These are phyloP conservation scores for Adoxophyes honmai DNA, from an alignment of 1,140 invertebrate genomes.

Conservation along the genomic window DNA sequence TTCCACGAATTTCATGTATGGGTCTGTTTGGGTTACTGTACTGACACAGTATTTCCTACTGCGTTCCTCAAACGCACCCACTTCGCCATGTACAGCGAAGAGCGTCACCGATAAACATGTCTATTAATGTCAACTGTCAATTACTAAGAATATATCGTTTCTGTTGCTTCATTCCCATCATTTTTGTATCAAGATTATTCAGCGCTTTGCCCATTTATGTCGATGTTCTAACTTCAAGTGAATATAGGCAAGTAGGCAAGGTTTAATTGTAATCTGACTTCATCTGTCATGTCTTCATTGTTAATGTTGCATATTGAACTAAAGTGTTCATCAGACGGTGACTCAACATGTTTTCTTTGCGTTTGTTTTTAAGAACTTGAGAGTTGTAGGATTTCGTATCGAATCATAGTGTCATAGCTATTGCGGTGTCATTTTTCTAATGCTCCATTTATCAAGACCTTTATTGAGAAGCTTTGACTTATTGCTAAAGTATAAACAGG, in stretches of 20 bases:
- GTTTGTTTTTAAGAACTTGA: too few relatives aligned
- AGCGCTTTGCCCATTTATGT: not conserved
- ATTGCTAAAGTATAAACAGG: too few relatives aligned
- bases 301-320: not conserved
- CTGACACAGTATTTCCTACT: constrained; percentile 28
- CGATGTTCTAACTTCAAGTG: not conserved
- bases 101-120: not conserved
- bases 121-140: constrained; percentile 14
- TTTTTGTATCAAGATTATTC: not conserved
- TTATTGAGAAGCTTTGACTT: too few relatives aligned
- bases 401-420: too few relatives aligned
- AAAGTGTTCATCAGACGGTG: not conserved
- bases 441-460: too few relatives aligned
- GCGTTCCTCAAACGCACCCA: constrained; percentile 16
- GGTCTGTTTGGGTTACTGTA: constrained; percentile 46
- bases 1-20: constrained; percentile 38
- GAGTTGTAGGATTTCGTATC: too few relatives aligned
- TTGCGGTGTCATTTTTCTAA: too few relatives aligned
- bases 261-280: not conserved
- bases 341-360: too few relatives aligned
- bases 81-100: constrained; percentile 1
- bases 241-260: not conserved
- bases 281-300: not conserved
- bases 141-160: constrained; percentile 3
- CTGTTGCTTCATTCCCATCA: not conserved